These are phyloP conservation scores for Lasiommata megera DNA, from an alignment of 2,888 invertebrate genomes.

Conservation along the genomic window DNA sequence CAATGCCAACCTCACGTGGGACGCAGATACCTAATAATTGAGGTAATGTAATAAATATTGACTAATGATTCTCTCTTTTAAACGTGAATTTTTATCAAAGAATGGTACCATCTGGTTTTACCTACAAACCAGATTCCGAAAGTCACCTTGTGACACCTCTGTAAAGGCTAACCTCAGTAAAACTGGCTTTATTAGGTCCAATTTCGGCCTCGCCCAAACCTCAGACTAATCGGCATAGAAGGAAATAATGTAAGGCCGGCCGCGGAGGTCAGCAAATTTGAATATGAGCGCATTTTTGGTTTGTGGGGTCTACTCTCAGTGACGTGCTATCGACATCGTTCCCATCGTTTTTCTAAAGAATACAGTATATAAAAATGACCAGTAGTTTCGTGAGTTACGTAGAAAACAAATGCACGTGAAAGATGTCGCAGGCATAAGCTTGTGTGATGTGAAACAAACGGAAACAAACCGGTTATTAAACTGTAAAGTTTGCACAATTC, in stretches of 20 bases:
- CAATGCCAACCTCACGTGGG: too few species aligned
- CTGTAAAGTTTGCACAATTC: background rate
- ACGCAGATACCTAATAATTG: too few species aligned
- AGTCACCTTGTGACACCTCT: slow-evolving; percentile 13
- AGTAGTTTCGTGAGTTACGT: too few species aligned
- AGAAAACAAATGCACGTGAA: too few species aligned
- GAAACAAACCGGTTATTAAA: background rate
- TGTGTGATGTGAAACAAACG: background rate
- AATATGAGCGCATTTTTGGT: slow-evolving; percentile 11
- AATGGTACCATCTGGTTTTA: background rate
- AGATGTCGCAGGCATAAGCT: too few species aligned
- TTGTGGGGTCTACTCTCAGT: background rate
- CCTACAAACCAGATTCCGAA: slow-evolving; percentile 3
- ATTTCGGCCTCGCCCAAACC: slow-evolving; percentile 24
- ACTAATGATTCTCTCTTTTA: too few species aligned
- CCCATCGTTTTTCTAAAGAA: too few species aligned
- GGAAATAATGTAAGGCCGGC: slow-evolving; percentile 14
- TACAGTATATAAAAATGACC: too few species aligned
- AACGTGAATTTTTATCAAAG: too few species aligned
- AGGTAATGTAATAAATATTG: too few species aligned
- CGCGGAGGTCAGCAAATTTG: slow-evolving; percentile 28
- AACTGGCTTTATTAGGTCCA: slow-evolving; percentile 21
- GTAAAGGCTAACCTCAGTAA: slow-evolving; percentile 8
- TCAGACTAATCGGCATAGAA: slow-evolving; percentile 26
- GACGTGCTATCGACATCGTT: too few species aligned